A percentile compares a stretch with the other conserved stretches of the same genome.
Evolutionary conservation across 1,140 invertebrate genomes (phyloP).

Genomic region (Bombus ignitus): DNA sequence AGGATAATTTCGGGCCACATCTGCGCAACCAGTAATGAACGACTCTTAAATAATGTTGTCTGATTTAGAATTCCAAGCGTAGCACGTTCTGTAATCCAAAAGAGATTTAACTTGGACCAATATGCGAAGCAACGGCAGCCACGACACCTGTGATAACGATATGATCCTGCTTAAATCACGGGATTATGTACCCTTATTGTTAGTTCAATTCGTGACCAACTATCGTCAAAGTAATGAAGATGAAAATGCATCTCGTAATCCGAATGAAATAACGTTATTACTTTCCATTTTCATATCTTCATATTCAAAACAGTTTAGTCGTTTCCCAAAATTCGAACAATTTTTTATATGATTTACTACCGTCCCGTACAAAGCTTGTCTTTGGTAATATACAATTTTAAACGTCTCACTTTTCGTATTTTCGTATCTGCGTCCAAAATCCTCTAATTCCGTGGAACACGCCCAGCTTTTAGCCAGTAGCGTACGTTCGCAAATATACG

Average conservation of each 20-base stretch:
- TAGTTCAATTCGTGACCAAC: not conserved
- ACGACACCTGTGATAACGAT: conserved; percentile 54
- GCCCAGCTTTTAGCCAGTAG: no score
- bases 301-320: no score
- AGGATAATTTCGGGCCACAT: conserved; percentile 27
- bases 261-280: no score
- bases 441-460: no score
- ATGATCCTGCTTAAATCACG: conserved; percentile 65
- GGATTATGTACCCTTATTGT: conserved; percentile 73
- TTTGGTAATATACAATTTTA: no score
- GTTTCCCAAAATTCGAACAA: no score
- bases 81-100: conserved; percentile 50
- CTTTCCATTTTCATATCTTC: no score
- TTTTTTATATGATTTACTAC: no score
- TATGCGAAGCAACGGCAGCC: not conserved
- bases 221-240: not conserved
- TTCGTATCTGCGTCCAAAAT: no score
- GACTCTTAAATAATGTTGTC: conserved; percentile 29
- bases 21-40: conserved; percentile 1
- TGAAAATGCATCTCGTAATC: not conserved
- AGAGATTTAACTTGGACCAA: conserved; percentile 53
- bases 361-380: no score
- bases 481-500: no score
- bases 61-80: conserved; percentile 50
- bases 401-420: no score